Conservation (phyloP, 2,888 invertebrate species). For the Andrena dorsata region DNA sequence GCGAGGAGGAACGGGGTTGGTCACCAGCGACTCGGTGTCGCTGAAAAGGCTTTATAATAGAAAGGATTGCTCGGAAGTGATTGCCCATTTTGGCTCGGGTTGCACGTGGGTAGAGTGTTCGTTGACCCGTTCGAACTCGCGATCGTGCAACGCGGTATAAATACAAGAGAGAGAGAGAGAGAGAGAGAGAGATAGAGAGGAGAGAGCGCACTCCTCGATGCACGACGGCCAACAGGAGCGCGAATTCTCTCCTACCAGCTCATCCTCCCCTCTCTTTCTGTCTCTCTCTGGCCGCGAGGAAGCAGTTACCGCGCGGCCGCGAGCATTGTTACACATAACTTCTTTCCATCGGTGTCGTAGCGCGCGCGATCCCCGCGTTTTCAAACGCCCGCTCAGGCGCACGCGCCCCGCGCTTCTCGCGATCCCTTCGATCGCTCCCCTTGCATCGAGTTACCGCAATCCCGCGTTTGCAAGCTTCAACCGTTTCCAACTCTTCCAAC, state of each 20-base stretch:
- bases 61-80: slow-evolving; percentile 35
- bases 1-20: neutral
- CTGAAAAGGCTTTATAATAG: neutral
- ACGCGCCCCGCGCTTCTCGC: slow-evolving; percentile 69
- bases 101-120: slow-evolving; percentile 41
- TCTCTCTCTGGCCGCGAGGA: slow-evolving; percentile 58
- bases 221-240: slow-evolving; percentile 42
- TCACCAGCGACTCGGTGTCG: slow-evolving; percentile 10
- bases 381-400: slow-evolving; percentile 63
- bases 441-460: slow-evolving; percentile 32
- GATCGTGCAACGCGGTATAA: slow-evolving; percentile 48
- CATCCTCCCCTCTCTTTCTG: slow-evolving; percentile 10
- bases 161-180: slow-evolving; percentile 35
- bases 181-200: slow-evolving; percentile 24
- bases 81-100: slow-evolving; percentile 23
- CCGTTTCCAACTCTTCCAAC: too few relatives aligned
- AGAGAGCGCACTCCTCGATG: slow-evolving; percentile 46
- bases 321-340: slow-evolving; percentile 74
- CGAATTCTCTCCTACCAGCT: slow-evolving; percentile 41
- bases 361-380: slow-evolving; percentile 61
- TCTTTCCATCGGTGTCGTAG: slow-evolving; percentile 67
- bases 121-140: slow-evolving; percentile 55
- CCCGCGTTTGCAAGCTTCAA: slow-evolving; percentile 9
- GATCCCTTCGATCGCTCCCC: neutral
- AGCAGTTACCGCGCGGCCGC: slow-evolving; percentile 66